Conservation (phyloP, 2,797 vertebrate genomes). For the Cryptoprocta ferox region DNA sequence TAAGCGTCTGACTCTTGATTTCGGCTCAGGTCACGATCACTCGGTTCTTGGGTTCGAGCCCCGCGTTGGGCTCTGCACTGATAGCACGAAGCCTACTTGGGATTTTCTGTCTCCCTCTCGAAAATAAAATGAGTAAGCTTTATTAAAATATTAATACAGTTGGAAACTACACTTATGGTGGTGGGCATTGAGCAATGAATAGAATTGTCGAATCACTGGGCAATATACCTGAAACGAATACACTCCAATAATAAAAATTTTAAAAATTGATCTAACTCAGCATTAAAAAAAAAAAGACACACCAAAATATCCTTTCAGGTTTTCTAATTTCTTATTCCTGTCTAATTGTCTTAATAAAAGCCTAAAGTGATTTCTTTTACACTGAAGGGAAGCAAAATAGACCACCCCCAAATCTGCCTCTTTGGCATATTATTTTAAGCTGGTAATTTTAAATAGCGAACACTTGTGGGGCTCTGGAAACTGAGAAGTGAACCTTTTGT, state of each 20-base stretch:
- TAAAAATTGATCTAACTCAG: not conserved
- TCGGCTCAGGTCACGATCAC: no score
- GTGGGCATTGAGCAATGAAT: not conserved
- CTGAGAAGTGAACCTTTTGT: not conserved
- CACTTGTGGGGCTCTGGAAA: not conserved
- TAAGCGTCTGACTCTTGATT: no score
- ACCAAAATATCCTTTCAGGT: not conserved
- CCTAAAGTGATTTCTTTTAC: not conserved
- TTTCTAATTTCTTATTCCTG: not conserved
- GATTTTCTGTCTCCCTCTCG: no score
- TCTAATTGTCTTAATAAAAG: slow-evolving; percentile 22
- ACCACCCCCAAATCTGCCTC: not conserved
- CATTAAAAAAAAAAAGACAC: not conserved
- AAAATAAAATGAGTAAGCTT: no score
- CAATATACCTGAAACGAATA: not conserved
- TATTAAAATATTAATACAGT: not conserved
- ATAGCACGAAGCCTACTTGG: no score
- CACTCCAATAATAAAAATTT: not conserved
- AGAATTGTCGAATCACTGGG: not conserved
- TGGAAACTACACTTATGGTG: not conserved
- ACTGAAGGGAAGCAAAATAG: not conserved
- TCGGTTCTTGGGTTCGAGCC: no score
- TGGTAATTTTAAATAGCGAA: not conserved
- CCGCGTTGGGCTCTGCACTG: no score
- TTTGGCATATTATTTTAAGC: not conserved